Conservation (phyloP, 2,888 invertebrate genomes). For the Tenthredo notha region DNA sequence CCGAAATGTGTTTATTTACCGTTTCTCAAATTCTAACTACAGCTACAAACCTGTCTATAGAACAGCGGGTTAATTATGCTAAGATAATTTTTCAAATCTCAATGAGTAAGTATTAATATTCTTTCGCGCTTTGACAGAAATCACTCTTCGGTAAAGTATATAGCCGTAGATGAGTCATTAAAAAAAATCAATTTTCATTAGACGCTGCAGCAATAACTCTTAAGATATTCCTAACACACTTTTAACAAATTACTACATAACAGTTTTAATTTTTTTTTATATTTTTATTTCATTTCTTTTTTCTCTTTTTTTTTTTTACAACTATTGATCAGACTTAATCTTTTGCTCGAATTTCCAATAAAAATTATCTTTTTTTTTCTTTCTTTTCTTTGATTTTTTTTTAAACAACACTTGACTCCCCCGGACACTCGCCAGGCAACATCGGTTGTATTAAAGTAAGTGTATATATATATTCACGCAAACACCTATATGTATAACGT, state of each 20-base stretch:
- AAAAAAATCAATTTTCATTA: constrained; percentile 16
- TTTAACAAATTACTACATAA: background rate
- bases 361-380: background rate
- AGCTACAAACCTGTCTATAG: background rate
- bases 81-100: background rate
- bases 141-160: background rate
- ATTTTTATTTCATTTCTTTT: too few relatives aligned
- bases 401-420: constrained; percentile 27
- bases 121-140: constrained; percentile 2
- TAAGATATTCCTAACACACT: background rate
- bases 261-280: background rate
- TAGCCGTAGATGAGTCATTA: background rate
- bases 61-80: background rate
- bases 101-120: background rate
- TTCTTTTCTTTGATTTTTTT: background rate
- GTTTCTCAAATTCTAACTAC: background rate
- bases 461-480: background rate
- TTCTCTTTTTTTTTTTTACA: background rate
- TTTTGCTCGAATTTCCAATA: background rate
- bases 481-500: background rate
- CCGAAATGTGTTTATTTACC: background rate
- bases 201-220: background rate
- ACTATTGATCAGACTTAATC: background rate
- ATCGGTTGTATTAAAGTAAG: background rate
- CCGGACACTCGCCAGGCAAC: background rate